These are phyloP conservation scores for Psittacula cyanocephala DNA, from an alignment of 2,113 vertebrate genomes.

Conservation along the genomic window DNA sequence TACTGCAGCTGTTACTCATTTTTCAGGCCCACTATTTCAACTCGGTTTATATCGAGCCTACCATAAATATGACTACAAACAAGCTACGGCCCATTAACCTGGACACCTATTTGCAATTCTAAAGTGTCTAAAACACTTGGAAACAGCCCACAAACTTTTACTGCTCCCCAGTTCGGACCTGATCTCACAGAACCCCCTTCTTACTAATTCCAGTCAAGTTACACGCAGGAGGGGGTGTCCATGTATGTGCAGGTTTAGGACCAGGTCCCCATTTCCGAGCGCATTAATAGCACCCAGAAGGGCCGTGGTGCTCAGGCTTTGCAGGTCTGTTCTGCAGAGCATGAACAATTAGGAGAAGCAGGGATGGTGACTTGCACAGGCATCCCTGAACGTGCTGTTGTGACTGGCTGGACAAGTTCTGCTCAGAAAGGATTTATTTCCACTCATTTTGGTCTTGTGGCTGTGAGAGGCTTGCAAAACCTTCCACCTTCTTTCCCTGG, in stretches of 20 bases:
- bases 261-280: not conserved
- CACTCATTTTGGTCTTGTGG: constrained; percentile 28
- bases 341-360: not conserved
- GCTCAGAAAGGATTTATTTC: constrained; percentile 38
- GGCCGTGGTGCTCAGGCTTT: not conserved
- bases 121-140: not conserved
- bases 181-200: not conserved
- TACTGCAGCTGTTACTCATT: not conserved
- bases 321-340: not conserved
- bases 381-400: not conserved
- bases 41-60: not conserved
- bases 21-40: not conserved
- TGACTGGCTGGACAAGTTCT: not conserved
- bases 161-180: not conserved
- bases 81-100: not conserved
- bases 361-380: not conserved
- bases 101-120: constrained; percentile 2
- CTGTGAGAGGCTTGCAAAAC: constrained; percentile 49
- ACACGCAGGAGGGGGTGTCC: not conserved
- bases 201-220: not conserved
- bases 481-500: constrained; percentile 61
- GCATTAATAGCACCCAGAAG: constrained; percentile 20
- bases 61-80: not conserved
- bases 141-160: constrained; percentile 3
- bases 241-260: not conserved